Percentiles rank a stretch among this genome's conserved stretches.
Conservation (phyloP, 1,140 invertebrate species). For the Melipona quadrifasciata region DNA sequence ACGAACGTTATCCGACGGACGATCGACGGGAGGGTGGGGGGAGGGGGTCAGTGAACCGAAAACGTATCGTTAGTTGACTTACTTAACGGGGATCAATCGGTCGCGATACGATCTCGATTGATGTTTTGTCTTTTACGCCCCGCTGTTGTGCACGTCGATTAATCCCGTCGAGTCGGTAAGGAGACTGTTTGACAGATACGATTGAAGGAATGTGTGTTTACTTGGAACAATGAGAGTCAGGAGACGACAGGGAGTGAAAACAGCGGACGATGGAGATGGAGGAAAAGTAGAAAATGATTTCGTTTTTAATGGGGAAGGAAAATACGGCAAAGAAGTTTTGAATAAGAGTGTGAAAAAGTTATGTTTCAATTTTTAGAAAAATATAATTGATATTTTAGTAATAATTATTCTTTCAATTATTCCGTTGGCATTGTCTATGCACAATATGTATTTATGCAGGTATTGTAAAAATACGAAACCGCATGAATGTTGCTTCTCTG, state of each 20-base stretch:
- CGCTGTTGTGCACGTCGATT: conserved; percentile 9
- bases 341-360: accelerated
- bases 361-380: background rate
- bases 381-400: background rate
- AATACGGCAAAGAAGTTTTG: background rate
- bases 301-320: background rate
- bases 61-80: conserved; percentile 50
- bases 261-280: too few species aligned
- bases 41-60: conserved; percentile 53
- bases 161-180: background rate
- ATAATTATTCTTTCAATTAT: background rate
- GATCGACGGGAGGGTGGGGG: conserved; percentile 53
- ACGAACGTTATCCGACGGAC: conserved; percentile 48
- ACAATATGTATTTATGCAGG: background rate
- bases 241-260: too few species aligned
- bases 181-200: background rate
- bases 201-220: background rate
- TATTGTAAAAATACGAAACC: too few species aligned
- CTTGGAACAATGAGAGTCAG: background rate
- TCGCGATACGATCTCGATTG: conserved; percentile 39
- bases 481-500: too few species aligned
- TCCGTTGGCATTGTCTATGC: background rate
- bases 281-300: background rate
- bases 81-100: conserved; percentile 55
- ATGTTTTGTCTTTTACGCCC: conserved; percentile 22